Base-by-base conservation (phyloP, 2,797 vertebrate genomes). In the Mormyrus hasselquistii region DNA sequence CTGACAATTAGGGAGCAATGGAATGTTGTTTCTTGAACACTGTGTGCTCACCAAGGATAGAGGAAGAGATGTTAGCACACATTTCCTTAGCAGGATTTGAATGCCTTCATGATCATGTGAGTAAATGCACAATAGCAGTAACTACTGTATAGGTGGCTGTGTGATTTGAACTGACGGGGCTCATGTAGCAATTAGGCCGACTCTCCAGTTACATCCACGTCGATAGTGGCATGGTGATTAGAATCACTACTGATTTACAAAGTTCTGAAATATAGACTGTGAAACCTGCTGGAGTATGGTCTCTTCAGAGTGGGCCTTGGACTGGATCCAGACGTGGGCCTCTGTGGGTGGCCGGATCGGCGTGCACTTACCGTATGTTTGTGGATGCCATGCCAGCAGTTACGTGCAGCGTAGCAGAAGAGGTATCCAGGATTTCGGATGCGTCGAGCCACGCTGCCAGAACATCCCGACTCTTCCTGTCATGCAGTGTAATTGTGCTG, bases 391-490 rank as follows among this genome's bases (percentile, higher is more conserved):
- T 59, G 85, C 85, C 53, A 44, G 53, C 53, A 59, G 34, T 85
- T 89, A 89, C 86, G 34, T 2, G 12, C 87, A 52, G 88, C 41
- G 90, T 88, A 50, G 38, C 38, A n/a, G 86, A 10, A 87, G 19
- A 47, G 38, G 34, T 22, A 44, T 59, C 14, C 86, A 62, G 38
- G 41, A 62, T 47, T 44, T 62, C 34, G 0, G 16, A 82, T 86
- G 82, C 62, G 83, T 53, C 44, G 47, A 86, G 85, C 88, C 82
- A 90, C 12, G 2, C 69, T 87, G 82, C 65, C 59, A 55, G 0
- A n/a, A 34, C 49, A 19, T 34, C 22, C 53, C 7, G 53, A n/a
- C 14, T n/a, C 29, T 44, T 47, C 25, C 38, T 44, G 55, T 8
- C 53, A 4, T 0, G 12, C 14, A 19, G 5, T 41, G 29, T 4